phyloP scores from a whole-genome alignment of 2,888 invertebrate species.

The Apodemia zela region DNA sequence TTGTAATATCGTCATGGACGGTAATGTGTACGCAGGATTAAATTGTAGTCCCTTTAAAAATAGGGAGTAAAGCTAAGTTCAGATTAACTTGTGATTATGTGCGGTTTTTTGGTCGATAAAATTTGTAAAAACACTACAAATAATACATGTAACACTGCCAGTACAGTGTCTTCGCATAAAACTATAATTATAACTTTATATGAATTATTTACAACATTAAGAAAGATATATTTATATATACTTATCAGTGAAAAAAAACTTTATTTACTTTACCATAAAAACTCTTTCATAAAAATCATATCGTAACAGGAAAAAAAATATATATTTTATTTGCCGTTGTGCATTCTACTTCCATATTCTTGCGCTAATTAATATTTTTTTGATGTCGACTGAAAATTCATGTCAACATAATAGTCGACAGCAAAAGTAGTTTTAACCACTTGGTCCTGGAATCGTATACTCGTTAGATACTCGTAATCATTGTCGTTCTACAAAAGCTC shows the following conservation, averaged over 20 bases:
- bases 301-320: too few species aligned
- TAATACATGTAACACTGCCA: neutral
- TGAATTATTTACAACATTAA: too few species aligned
- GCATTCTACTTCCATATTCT: too few species aligned
- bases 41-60: constrained; percentile 17
- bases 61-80: constrained; percentile 4
- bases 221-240: too few species aligned
- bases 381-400: too few species aligned
- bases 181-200: neutral
- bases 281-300: too few species aligned
- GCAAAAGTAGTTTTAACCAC: neutral
- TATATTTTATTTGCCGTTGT: too few species aligned
- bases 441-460: neutral
- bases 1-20: constrained; percentile 71
- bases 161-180: neutral
- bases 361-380: too few species aligned
- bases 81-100: neutral
- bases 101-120: neutral
- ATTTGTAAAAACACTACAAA: neutral
- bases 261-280: too few species aligned
- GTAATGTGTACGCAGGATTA: constrained; percentile 58
- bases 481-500: neutral
- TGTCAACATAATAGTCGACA: too few species aligned
- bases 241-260: neutral
- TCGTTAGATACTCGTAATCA: neutral